Evolutionary conservation across 2,797 vertebrate species (phyloP), one percentile per base, ranked within the genome.

Genomic region (Hyperoplus lanceolatus): DNA sequence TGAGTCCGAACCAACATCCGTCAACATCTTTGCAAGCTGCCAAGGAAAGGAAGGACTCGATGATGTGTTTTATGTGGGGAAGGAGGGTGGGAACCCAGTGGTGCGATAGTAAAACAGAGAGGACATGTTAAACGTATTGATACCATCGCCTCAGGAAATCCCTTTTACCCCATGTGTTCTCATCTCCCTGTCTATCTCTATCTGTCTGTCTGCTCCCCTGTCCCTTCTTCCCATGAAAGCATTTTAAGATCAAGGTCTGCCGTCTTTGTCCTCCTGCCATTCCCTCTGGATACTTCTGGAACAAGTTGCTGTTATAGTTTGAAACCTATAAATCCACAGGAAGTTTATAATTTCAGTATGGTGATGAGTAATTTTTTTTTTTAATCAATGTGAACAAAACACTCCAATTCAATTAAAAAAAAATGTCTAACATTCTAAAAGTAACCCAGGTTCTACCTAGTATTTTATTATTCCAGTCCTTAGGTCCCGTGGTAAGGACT

Each of bases 11-110:
- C 80, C 81, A 86, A 72, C 77, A 87, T 90, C 65, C 53, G 72
- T 87, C 88, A 91, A 93, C 85, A 86, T 93, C 82, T 92, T 89
- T 90, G 84, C 87, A 92, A 92, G 91, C 91, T 93, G 87, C 89
- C 15, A 82, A 79, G 75, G 59, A 87, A 77, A 93, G 87, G 86
- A 93, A 89, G 72, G 86, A 91, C 83, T 73, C 82, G 91, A 84
- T 94, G 94, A 95, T 90, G 87, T 95, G 90, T 92, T 95, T 94
- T 93, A 95, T 94, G 92, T 85, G 81, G 87, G 87, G 89, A 91
- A 81, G 79, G 65, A 81, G 75, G 81, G 90, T 89, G 86, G 89
- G 93, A 93, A 87, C 87, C 79, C 83, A 69, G 80, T 77, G 73
- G 84, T 83, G 86, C 82, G 65, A 91, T 86, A 90, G 91, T 94